A percentile compares a stretch with the other conserved stretches of the same genome.
Conservation (phyloP, 2,797 vertebrate genomes). For the Xiphophorus birchmanni region DNA sequence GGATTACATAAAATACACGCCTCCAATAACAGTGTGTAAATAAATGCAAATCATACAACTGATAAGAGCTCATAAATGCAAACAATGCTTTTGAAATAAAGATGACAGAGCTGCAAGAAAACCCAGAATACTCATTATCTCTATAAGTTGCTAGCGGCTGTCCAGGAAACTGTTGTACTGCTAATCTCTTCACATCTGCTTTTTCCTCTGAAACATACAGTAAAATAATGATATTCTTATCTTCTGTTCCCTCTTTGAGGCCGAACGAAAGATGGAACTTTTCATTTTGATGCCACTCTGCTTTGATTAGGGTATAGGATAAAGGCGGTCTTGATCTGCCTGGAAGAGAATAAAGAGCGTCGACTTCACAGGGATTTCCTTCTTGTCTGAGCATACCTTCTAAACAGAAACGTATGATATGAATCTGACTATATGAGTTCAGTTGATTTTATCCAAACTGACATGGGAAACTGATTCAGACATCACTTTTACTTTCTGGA, state of each 20-base stretch:
- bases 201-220: constrained; percentile 52
- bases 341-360: constrained; percentile 50
- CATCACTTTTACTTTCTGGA: constrained; percentile 23
- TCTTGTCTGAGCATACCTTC: constrained; percentile 29
- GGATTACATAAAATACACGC: constrained; percentile 36
- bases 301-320: constrained; percentile 54
- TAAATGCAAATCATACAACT: constrained; percentile 63
- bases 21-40: constrained; percentile 56
- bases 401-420: constrained; percentile 32
- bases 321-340: constrained; percentile 66
- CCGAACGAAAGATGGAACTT: constrained; percentile 37
- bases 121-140: constrained; percentile 61
- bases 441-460: constrained; percentile 1
- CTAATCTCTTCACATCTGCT: constrained; percentile 61
- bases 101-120: constrained; percentile 50
- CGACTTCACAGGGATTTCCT: constrained; percentile 48
- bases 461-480: constrained; percentile 20
- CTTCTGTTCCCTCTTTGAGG: constrained; percentile 35
- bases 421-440: constrained; percentile 8
- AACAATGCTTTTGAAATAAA: constrained; percentile 70
- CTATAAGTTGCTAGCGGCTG: constrained; percentile 49
- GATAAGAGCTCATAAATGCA: constrained; percentile 60
- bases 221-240: constrained; percentile 60
- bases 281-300: constrained; percentile 36
- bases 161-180: constrained; percentile 40